These are phyloP conservation scores for Petrocephalus sullivani DNA, from an alignment of 2,797 vertebrate species.

Conservation along the genomic window DNA sequence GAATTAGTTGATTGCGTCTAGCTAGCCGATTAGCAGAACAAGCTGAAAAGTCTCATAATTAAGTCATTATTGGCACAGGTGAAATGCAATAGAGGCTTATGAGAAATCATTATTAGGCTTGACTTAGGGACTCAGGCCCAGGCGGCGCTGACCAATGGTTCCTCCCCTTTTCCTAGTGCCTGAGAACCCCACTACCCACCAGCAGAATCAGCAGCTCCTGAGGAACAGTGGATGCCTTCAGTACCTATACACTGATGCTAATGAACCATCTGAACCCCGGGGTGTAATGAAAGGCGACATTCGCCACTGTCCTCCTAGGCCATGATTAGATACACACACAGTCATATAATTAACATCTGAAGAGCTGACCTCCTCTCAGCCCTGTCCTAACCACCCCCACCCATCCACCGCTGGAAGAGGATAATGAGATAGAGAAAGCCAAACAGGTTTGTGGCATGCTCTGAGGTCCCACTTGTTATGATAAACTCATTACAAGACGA, in stretches of 20 bases:
- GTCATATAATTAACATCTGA: not conserved
- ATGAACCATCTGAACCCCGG: not conserved
- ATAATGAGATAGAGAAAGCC: not conserved
- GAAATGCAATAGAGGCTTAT: not conserved
- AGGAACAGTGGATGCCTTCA: not conserved
- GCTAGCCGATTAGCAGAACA: not conserved
- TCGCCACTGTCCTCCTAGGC: not conserved
- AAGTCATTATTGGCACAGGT: not conserved
- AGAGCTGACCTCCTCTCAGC: not conserved
- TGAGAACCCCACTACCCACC: not conserved
- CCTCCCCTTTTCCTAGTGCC: not conserved
- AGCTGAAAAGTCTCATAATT: not conserved
- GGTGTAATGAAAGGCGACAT: not conserved
- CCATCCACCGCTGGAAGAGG: not conserved
- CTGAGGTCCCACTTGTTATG: not conserved
- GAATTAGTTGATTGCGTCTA: not conserved
- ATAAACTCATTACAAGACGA: not conserved
- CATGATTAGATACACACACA: not conserved
- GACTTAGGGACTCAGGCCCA: not conserved
- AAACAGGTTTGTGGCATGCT: not conserved
- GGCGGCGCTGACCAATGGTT: too few species aligned
- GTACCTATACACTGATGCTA: not conserved
- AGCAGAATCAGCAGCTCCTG: not conserved
- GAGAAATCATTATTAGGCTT: not conserved
- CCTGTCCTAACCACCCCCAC: not conserved